phyloP scores from a whole-genome alignment of 2,888 invertebrate species.

The Asteroscopus sphinx region DNA sequence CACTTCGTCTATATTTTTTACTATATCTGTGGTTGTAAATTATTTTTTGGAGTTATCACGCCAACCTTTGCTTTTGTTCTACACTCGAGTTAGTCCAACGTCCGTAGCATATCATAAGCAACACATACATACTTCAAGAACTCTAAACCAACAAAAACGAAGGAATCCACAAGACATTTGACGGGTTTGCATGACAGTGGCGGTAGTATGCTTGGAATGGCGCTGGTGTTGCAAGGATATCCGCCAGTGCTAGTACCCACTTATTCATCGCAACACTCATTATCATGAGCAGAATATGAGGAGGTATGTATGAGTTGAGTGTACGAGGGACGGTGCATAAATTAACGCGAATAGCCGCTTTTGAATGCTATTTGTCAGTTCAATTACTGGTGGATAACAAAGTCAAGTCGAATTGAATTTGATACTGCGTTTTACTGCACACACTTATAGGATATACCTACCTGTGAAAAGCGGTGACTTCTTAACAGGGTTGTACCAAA shows the following conservation, averaged over 20 bases:
- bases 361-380: slow-evolving; percentile 57
- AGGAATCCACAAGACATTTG: slow-evolving; percentile 33
- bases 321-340: slow-evolving; percentile 50
- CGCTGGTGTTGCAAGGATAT: slow-evolving; percentile 65
- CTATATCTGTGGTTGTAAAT: no score
- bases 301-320: no score
- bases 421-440: neutral
- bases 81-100: no score
- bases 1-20: no score
- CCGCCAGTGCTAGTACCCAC: slow-evolving; percentile 58
- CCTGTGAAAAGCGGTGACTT: no score
- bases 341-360: slow-evolving; percentile 54
- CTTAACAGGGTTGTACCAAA: no score
- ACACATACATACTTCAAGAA: neutral
- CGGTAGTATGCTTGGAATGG: slow-evolving; percentile 52
- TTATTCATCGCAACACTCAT: slow-evolving; percentile 72
- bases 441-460: neutral
- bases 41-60: no score
- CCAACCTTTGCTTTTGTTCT: no score
- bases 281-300: slow-evolving; percentile 57
- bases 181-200: slow-evolving; percentile 56
- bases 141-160: slow-evolving; percentile 16
- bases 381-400: slow-evolving; percentile 45
- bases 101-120: no score
- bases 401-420: slow-evolving; percentile 12